Conservation (phyloP, 2,797 vertebrate species). For the Notolepis coatsorum region DNA sequence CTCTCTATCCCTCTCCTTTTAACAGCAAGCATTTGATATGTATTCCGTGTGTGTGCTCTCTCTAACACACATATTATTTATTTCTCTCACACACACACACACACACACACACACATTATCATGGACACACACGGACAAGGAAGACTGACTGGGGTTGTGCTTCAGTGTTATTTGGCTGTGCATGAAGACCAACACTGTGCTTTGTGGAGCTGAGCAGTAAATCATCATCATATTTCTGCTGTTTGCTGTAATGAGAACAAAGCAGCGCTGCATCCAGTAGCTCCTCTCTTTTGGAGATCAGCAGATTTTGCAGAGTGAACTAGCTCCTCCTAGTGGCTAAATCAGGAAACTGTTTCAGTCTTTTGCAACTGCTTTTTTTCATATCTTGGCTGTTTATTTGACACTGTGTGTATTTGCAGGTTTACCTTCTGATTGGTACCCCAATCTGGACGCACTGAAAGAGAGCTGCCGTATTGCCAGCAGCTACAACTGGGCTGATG, state of each 20-base stretch:
- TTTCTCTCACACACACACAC: neutral
- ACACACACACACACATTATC: neutral
- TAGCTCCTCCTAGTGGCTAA: conserved; percentile 75
- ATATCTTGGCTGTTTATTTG: conserved; percentile 36
- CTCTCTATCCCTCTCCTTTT: conserved; percentile 7
- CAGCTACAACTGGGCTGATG: conserved; percentile 95
- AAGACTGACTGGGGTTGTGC: conserved; percentile 26
- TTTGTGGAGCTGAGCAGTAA: conserved; percentile 54
- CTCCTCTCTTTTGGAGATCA: conserved; percentile 20
- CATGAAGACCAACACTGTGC: conserved; percentile 42
- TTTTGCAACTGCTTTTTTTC: neutral
- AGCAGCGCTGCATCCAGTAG: conserved; percentile 57
- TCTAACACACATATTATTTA: neutral
- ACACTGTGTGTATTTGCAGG: conserved; percentile 74
- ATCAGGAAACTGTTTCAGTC: conserved; percentile 2
- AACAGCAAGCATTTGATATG: too few relatives aligned
- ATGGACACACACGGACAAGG: neutral
- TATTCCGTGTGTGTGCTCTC: conserved; percentile 14
- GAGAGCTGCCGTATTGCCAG: conserved; percentile 95
- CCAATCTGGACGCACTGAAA: conserved; percentile 93
- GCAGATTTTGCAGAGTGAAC: conserved; percentile 45
- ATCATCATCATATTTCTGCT: conserved; percentile 68
- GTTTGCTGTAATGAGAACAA: conserved; percentile 76
- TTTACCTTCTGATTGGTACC: conserved; percentile 91
- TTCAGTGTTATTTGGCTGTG: conserved; percentile 45